These are phyloP conservation scores for Leptinotarsa tumamoca DNA, from an alignment of 2,888 invertebrate species.

Conservation along the genomic window DNA sequence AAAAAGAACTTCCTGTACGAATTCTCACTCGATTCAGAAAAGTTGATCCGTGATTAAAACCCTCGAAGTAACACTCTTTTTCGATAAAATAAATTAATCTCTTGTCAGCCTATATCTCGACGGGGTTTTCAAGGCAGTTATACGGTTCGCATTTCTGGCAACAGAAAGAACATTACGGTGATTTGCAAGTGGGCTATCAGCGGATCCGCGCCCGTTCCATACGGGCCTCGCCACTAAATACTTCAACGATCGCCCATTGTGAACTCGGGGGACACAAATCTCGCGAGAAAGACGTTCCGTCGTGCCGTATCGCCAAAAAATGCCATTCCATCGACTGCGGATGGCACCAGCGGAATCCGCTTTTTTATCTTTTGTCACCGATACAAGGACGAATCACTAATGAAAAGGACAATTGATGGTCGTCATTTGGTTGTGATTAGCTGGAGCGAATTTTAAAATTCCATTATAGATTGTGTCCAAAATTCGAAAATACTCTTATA, in stretches of 20 bases:
- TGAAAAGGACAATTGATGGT: conserved; percentile 13
- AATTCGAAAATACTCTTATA: too few relatives aligned
- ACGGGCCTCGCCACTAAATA: conserved; percentile 64
- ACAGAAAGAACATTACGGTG: conserved; percentile 60
- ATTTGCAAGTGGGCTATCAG: conserved; percentile 62
- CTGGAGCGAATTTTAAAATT: too few relatives aligned
- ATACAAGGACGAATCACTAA: conserved; percentile 5
- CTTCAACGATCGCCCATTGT: conserved; percentile 66
- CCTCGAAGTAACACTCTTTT: neutral
- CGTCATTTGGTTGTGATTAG: neutral
- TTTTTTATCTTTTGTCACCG: conserved; percentile 35
- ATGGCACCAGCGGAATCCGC: conserved; percentile 36
- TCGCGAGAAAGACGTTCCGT: conserved; percentile 57
- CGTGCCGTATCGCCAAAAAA: conserved; percentile 52
- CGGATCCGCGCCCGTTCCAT: conserved; percentile 54
- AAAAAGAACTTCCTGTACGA: too few relatives aligned
- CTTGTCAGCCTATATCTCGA: conserved; percentile 15
- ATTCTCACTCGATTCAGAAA: too few relatives aligned
- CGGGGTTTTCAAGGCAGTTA: conserved; percentile 25
- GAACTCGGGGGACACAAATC: conserved; percentile 66
- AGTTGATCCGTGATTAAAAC: too few relatives aligned
- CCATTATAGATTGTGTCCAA: too few relatives aligned
- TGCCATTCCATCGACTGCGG: conserved; percentile 46
- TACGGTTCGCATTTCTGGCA: conserved; percentile 37
- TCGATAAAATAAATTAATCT: conserved; percentile 13